Percentiles rank a stretch among this genome's conserved stretches.
Conservation (phyloP, 1,140 invertebrate genomes). For the Euschistus heros region DNA sequence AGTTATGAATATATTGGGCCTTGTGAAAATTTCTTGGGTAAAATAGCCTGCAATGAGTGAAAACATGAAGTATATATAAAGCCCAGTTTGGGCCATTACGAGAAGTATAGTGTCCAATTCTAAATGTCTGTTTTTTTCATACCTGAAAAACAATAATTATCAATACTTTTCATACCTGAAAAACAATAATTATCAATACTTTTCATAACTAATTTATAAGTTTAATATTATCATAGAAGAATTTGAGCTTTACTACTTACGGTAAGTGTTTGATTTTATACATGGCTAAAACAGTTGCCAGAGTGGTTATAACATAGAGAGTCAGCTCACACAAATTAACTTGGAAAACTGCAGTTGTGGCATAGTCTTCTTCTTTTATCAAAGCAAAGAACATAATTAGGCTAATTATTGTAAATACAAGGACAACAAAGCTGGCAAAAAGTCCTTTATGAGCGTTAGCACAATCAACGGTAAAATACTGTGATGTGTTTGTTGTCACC, state of each 20-base stretch:
- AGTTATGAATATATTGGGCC: slow-evolving; percentile 64
- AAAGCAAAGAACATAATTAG: slow-evolving; percentile 90
- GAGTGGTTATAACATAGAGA: slow-evolving; percentile 72
- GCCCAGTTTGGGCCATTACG: slow-evolving; percentile 83
- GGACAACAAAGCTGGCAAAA: slow-evolving; percentile 82
- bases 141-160: slow-evolving; percentile 38
- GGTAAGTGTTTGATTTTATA: slow-evolving; percentile 43
- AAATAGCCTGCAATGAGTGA: slow-evolving; percentile 84
- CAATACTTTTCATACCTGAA: not conserved
- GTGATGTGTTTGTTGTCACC: slow-evolving; percentile 42
- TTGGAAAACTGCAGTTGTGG: slow-evolving; percentile 73
- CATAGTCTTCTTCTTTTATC: slow-evolving; percentile 72
- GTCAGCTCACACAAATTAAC: slow-evolving; percentile 85
- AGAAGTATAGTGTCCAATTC: slow-evolving; percentile 87
- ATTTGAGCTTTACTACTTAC: not conserved
- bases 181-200: not conserved
- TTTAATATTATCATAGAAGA: no score
- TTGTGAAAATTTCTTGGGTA: slow-evolving; percentile 68
- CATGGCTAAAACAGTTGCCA: slow-evolving; percentile 78
- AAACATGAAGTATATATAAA: slow-evolving; percentile 89
- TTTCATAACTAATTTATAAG: no score
- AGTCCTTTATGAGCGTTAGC: slow-evolving; percentile 86
- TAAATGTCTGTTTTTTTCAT: slow-evolving; percentile 69
- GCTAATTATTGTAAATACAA: slow-evolving; percentile 88
- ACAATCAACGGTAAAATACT: slow-evolving; percentile 89